Conservation (phyloP, 2,888 invertebrate genomes). For the Poecilus cupreus region DNA sequence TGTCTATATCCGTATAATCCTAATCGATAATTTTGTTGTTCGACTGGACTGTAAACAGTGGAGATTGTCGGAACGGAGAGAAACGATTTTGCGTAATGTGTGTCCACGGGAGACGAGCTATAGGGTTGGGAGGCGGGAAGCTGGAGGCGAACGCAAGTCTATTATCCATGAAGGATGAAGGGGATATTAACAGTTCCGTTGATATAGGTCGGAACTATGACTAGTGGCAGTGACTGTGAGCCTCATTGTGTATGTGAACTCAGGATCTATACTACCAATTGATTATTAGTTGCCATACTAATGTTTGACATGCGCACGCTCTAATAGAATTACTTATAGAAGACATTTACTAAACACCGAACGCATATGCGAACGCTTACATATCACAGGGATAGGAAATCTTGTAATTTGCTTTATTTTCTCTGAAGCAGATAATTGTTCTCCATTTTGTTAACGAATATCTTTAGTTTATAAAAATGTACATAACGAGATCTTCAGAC, state of each 20-base stretch:
- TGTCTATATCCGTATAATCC: too few relatives aligned
- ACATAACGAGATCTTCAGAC: too few relatives aligned
- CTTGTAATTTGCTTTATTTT: too few relatives aligned
- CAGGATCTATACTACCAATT: slow-evolving; percentile 2
- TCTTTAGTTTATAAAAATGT: too few relatives aligned
- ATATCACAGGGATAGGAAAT: too few relatives aligned
- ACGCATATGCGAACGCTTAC: neutral
- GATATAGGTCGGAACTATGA: neutral
- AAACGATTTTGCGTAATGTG: too few relatives aligned
- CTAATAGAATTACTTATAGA: slow-evolving; percentile 5
- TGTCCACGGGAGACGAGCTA: too few relatives aligned
- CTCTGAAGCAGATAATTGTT: too few relatives aligned
- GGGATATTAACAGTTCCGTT: slow-evolving; percentile 40
- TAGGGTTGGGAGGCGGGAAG: neutral
- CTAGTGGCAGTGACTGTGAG: neutral
- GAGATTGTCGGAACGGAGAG: neutral
- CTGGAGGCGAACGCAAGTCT: neutral
- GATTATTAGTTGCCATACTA: slow-evolving; percentile 8
- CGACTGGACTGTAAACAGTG: neutral
- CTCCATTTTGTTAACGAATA: too few relatives aligned
- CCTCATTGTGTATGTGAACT: slow-evolving; percentile 17
- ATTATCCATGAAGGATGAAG: slow-evolving; percentile 27
- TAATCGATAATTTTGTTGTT: neutral
- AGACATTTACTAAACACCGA: neutral
- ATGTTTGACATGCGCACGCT: neutral